Conservation (phyloP, 2,113 vertebrate species). For the Rynchops niger region DNA sequence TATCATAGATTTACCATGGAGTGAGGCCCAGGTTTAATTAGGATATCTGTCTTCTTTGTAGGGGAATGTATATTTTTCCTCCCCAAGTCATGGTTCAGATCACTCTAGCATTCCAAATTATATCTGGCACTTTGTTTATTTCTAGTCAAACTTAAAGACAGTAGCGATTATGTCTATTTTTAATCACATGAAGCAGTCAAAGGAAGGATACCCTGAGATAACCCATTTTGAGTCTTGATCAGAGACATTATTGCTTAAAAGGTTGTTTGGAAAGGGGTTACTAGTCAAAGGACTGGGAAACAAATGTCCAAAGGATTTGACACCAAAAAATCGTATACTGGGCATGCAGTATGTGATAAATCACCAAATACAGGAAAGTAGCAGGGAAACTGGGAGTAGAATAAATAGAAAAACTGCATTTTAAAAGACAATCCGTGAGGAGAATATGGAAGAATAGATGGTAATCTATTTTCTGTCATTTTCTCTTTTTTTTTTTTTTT, state of each 20-base stretch:
- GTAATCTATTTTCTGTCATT: background rate
- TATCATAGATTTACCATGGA: background rate
- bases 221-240: background rate
- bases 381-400: background rate
- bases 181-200: background rate
- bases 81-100: background rate
- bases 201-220: background rate
- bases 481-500: background rate
- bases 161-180: background rate
- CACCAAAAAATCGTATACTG: background rate
- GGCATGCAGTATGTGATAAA: background rate
- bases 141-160: background rate
- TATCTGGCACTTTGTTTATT: background rate
- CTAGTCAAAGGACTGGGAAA: background rate
- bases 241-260: background rate
- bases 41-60: background rate
- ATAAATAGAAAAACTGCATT: background rate
- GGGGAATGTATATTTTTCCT: background rate
- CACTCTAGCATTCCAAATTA: background rate
- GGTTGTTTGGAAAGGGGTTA: background rate
- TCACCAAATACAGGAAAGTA: background rate
- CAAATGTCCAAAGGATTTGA: background rate
- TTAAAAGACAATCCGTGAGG: background rate
- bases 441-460: background rate
- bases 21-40: background rate